Percentiles rank a stretch among this genome's conserved stretches.
Evolutionary conservation across 2,797 vertebrate genomes (phyloP).

Genomic region (Pteronotus mesoamericanus): DNA sequence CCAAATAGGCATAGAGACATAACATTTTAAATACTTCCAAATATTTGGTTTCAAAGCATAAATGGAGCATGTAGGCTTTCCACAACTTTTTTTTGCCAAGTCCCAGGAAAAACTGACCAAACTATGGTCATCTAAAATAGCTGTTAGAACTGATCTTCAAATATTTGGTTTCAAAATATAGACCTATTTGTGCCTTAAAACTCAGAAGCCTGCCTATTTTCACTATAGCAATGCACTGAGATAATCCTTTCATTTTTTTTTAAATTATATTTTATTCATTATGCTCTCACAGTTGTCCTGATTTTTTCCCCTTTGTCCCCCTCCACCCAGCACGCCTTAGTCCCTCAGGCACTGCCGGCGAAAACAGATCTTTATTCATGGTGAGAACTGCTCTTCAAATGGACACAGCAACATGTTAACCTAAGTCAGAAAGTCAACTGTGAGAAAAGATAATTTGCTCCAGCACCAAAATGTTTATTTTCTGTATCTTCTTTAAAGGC

Average conservation of each 20-base stretch:
- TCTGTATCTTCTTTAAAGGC: not conserved
- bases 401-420: not conserved
- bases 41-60: constrained; percentile 70
- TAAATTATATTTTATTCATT: too few species aligned
- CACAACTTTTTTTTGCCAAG: constrained; percentile 64
- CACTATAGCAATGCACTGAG: not conserved
- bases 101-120: constrained; percentile 53
- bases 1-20: constrained; percentile 54
- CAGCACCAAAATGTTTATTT: not conserved
- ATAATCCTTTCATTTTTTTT: constrained; percentile 27
- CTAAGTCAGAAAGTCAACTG: not conserved
- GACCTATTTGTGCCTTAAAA: constrained; percentile 60
- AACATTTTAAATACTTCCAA: constrained; percentile 65
- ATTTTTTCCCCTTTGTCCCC: too few species aligned
- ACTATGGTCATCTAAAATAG: constrained; percentile 62
- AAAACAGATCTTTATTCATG: constrained; percentile 42
- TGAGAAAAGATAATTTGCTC: constrained; percentile 25
- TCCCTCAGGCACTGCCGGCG: not conserved
- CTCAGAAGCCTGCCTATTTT: constrained; percentile 42
- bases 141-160: constrained; percentile 60
- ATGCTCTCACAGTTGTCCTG: too few species aligned
- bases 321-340: too few species aligned
- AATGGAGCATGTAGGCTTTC: constrained; percentile 63
- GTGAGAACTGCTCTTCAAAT: constrained; percentile 29
- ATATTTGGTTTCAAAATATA: constrained; percentile 67